phyloP scores from a whole-genome alignment of 64 coral and sea anemone species.

The Astreopora myriophthalma region DNA sequence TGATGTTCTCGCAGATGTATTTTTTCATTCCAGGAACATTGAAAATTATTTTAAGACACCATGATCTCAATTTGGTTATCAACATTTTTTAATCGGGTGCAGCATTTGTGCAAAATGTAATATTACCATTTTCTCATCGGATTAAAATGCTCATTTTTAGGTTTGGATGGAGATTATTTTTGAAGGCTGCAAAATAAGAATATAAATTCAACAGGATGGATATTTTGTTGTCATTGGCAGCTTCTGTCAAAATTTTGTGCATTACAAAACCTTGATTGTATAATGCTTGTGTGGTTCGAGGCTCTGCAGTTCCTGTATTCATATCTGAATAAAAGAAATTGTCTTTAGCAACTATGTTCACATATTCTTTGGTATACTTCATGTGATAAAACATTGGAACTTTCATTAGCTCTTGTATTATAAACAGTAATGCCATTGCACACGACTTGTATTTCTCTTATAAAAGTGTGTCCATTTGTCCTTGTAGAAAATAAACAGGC shows the following conservation, averaged over 20 bases:
- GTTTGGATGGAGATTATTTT: neutral
- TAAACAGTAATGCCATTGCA: neutral
- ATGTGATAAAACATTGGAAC: neutral
- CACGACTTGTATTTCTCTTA: too few species aligned
- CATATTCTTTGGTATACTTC: neutral
- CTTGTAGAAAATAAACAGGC: too few species aligned
- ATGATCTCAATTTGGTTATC: neutral
- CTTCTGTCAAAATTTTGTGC: neutral
- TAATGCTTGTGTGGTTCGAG: neutral
- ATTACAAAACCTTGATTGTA: neutral
- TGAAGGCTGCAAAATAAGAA: neutral
- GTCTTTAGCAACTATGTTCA: neutral
- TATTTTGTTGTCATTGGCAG: neutral
- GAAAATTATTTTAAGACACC: neutral
- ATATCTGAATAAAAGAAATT: neutral
- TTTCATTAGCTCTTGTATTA: too few species aligned
- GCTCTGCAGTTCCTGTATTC: neutral
- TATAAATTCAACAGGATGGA: neutral
- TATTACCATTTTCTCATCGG: neutral
- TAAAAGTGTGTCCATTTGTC: too few species aligned
- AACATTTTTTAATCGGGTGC: neutral
- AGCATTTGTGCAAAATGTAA: neutral
- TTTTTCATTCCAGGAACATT: neutral
- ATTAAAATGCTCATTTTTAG: neutral
- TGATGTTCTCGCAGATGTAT: neutral